phyloP scores from a whole-genome alignment of 2,797 vertebrate genomes.

The Allobates femoralis region DNA sequence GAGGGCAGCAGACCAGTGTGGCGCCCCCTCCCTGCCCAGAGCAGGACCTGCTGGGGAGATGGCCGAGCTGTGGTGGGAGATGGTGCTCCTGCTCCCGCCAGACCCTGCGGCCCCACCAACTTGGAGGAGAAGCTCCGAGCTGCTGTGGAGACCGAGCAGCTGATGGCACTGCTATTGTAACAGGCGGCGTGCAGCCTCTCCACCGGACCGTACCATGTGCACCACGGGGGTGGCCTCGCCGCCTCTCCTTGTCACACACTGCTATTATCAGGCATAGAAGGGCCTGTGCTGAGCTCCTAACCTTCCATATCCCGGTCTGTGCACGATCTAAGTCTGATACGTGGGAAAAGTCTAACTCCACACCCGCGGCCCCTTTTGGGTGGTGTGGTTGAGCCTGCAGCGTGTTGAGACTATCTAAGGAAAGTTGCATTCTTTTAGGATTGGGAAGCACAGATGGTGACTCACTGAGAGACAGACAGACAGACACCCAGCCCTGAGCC shows the following conservation, averaged over 20 bases:
- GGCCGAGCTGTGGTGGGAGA: background rate
- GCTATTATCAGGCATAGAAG: background rate
- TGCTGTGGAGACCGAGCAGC: conserved; percentile 41
- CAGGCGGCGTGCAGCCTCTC: conserved; percentile 52
- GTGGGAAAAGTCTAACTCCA: background rate
- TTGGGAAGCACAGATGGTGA: conserved; percentile 62
- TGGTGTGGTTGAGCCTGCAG: conserved; percentile 56
- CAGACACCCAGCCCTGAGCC: background rate
- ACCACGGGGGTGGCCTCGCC: background rate
- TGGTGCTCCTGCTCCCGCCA: background rate
- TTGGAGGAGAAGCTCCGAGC: conserved; percentile 1
- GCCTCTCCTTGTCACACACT: background rate
- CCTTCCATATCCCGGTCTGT: too few species aligned
- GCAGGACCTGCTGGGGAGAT: conserved; percentile 39
- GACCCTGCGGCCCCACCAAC: background rate
- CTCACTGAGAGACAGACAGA: conserved; percentile 44
- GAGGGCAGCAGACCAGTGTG: conserved; percentile 38
- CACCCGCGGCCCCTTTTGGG: background rate
- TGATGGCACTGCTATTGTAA: conserved; percentile 62
- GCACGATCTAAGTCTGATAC: too few species aligned
- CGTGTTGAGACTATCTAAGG: conserved; percentile 65
- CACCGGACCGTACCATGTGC: conserved; percentile 51
- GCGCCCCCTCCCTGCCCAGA: conserved; percentile 46
- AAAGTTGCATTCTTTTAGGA: conserved; percentile 65
- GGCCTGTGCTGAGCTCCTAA: background rate